Evolutionary conservation across 2,888 invertebrate species (phyloP).

Genomic region (Ceramica pisi): DNA sequence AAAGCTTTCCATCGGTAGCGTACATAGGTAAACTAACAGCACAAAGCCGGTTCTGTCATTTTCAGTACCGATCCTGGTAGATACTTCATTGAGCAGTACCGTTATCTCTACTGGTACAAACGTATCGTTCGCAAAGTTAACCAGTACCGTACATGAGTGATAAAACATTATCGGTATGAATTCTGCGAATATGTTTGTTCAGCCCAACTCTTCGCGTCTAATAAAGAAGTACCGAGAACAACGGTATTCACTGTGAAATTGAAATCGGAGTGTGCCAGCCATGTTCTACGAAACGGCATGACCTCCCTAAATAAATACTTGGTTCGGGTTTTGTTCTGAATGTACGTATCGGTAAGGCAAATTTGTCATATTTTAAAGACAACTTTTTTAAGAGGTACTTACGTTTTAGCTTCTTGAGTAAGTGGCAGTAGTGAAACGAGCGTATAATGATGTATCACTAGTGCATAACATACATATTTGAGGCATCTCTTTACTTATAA

Average conservation of each 20-base stretch:
- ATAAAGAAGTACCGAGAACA: constrained; percentile 80
- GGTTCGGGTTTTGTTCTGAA: constrained; percentile 45
- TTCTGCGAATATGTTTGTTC: constrained; percentile 77
- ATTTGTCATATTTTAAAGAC: constrained; percentile 5
- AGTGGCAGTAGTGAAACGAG: background rate
- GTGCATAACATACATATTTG: background rate
- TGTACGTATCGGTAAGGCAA: constrained; percentile 1
- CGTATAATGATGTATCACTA: background rate
- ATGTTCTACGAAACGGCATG: constrained; percentile 75
- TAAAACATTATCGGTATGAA: constrained; percentile 68
- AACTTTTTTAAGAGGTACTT: constrained; percentile 5
- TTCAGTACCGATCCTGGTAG: constrained; percentile 8
- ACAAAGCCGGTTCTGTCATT: constrained; percentile 10
- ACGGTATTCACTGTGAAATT: constrained; percentile 79
- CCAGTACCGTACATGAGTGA: constrained; percentile 48
- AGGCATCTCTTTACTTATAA: background rate
- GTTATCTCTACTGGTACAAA: constrained; percentile 44
- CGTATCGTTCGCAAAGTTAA: constrained; percentile 45
- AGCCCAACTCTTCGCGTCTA: constrained; percentile 70
- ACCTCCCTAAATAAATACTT: constrained; percentile 72
- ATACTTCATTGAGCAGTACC: constrained; percentile 35
- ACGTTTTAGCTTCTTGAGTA: background rate
- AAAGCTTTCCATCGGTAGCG: constrained; percentile 38
- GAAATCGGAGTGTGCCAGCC: constrained; percentile 77
- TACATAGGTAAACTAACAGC: too few species aligned